Conservation (phyloP, 2,888 invertebrate genomes). For the Agrenia bidenticulata region DNA sequence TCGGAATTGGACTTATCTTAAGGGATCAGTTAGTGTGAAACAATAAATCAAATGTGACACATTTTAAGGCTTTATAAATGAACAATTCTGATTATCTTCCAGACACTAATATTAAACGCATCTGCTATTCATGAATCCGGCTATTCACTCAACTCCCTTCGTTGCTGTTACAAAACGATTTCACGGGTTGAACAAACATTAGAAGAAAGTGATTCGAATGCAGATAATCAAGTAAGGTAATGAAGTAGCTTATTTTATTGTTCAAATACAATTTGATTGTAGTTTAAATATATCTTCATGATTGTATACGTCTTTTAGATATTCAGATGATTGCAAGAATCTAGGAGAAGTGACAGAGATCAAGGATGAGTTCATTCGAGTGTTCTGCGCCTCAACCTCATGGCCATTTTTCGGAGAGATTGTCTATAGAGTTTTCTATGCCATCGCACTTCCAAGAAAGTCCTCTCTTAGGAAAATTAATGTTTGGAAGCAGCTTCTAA, state of each 20-base stretch:
- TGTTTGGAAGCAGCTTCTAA: background rate
- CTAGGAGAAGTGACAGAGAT: slow-evolving; percentile 1
- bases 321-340: slow-evolving; percentile 23
- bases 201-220: slow-evolving; percentile 15
- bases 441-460: slow-evolving; percentile 12
- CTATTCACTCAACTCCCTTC: slow-evolving; percentile 16
- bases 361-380: slow-evolving; percentile 32
- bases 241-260: too few relatives aligned
- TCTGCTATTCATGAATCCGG: slow-evolving; percentile 25
- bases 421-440: slow-evolving; percentile 33
- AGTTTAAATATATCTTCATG: background rate
- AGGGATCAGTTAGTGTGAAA: slow-evolving; percentile 21
- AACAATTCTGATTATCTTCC: background rate
- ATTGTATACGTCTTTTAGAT: slow-evolving; percentile 10
- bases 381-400: slow-evolving; percentile 24
- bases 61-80: too few relatives aligned
- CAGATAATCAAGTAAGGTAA: slow-evolving; percentile 24
- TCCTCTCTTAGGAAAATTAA: background rate
- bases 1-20: slow-evolving; percentile 18
- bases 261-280: too few relatives aligned
- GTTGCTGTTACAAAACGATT: slow-evolving; percentile 31
- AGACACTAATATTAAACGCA: slow-evolving; percentile 27
- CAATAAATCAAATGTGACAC: too few relatives aligned
- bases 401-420: slow-evolving; percentile 24
- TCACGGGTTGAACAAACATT: slow-evolving; percentile 32